Percentiles rank a stretch among this genome's conserved stretches.
Conservation (phyloP, 2,888 invertebrate species). For the Camptogramma bilineatum region DNA sequence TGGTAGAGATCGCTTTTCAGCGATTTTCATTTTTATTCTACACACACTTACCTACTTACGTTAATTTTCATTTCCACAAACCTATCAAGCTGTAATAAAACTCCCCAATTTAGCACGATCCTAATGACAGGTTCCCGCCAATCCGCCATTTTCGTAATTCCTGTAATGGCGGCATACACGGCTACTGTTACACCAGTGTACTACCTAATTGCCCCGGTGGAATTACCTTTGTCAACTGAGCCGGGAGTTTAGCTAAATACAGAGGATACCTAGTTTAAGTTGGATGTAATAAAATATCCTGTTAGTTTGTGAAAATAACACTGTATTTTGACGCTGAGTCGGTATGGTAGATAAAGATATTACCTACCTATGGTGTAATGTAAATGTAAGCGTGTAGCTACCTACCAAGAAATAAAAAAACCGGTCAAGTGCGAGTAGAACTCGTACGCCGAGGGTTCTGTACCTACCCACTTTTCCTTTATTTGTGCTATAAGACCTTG, state of each 20-base stretch:
- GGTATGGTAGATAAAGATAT: neutral
- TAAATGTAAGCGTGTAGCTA: too few relatives aligned
- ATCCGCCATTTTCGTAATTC: conserved; percentile 45
- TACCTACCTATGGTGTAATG: neutral
- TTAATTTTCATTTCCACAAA: conserved; percentile 16
- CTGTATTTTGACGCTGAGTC: neutral
- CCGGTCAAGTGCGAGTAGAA: too few relatives aligned
- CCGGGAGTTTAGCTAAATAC: conserved; percentile 59
- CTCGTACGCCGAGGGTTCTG: too few relatives aligned
- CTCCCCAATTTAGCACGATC: conserved; percentile 45
- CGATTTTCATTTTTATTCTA: too few relatives aligned
- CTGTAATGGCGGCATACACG: conserved; percentile 64
- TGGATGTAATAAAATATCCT: conserved; percentile 16
- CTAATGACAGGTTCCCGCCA: conserved; percentile 49
- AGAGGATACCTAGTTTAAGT: conserved; percentile 49
- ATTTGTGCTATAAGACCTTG: too few relatives aligned
- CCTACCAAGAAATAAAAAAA: too few relatives aligned
- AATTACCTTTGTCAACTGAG: conserved; percentile 66
- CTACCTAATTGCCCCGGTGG: conserved; percentile 34
- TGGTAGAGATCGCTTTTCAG: too few relatives aligned
- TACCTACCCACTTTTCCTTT: too few relatives aligned
- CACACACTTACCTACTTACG: too few relatives aligned
- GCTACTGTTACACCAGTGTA: conserved; percentile 57
- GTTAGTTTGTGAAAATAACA: conserved; percentile 12
- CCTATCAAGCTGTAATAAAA: conserved; percentile 45